Base-by-base conservation (phyloP, 2,888 invertebrate genomes). In the Thyatira batis region DNA sequence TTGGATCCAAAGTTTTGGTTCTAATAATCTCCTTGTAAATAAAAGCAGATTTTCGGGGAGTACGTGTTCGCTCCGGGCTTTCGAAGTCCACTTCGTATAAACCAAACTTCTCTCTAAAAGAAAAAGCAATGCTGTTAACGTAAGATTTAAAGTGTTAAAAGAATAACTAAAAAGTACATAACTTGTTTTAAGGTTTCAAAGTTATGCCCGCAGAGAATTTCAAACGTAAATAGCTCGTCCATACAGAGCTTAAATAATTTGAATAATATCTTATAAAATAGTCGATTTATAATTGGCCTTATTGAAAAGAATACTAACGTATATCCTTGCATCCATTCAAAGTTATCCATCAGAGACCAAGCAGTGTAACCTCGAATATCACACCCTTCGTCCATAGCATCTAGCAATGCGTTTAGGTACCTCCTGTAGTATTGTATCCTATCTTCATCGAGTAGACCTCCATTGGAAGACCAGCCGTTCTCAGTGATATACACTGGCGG, bases 11-110 rank as follows among this genome's bases (percentile, higher is more conserved):
- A 1, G 63, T 58, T 60, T 71, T 87, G 0, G 87, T 84, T 56
- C 83, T 82, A 44, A 93, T 89, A 21, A 95, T 84, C 48, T 82
- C 78, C 58, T 74, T 80, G 55, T 82, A 83, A 65, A 93, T 89
- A 44, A 80, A 70, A 0, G 93, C 93, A 0, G 96, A 96, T 39
- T 90, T 88, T 75, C 95, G 95, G 0, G 94, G 92, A 0, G 92
- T 93, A 62, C 96, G 91, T 0, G 92, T 88, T 58, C 93, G 92
- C 0, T 91, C 84, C 0, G 93, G 87, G 63, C 93, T 93, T 1
- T 83, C 78, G 73, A 95, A 95, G 73, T 96, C 93, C 0, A 96
- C 95, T 65, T 93, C 87, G 65, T 94, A 94, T 0, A 96, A 65
- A 5, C 96, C 96, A 80, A 95, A 96, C 73, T 92, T 93, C 60